phyloP scores from a whole-genome alignment of 2,797 vertebrate species.

The Lateolabrax maculatus region DNA sequence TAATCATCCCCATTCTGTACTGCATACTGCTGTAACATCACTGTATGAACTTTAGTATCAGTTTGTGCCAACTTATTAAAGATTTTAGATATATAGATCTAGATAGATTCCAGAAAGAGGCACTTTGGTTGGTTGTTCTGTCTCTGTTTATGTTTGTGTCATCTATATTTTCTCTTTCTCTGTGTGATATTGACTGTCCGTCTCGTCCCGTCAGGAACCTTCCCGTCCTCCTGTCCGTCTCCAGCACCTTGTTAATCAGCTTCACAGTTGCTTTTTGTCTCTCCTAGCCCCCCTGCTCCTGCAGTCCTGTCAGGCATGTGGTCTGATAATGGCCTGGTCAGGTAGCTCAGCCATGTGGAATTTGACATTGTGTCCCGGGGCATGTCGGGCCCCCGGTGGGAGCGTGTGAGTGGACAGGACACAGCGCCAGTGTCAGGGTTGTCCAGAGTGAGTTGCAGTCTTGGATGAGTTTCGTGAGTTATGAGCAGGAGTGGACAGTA shows the following conservation, averaged over 20 bases:
- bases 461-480: constrained; percentile 7
- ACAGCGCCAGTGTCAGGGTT: constrained; percentile 63
- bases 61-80: not conserved
- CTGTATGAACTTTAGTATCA: not conserved
- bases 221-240: constrained; percentile 53
- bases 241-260: constrained; percentile 72
- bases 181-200: constrained; percentile 12
- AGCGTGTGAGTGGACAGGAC: constrained; percentile 71
- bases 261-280: constrained; percentile 63
- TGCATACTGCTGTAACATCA: not conserved
- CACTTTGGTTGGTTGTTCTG: not conserved
- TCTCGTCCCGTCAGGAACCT: constrained; percentile 42
- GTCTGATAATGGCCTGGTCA: constrained; percentile 75
- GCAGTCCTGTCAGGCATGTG: constrained; percentile 70
- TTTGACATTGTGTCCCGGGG: constrained; percentile 80
- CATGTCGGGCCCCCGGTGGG: constrained; percentile 57
- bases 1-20: not conserved
- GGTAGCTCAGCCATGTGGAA: constrained; percentile 86
- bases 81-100: too few relatives aligned
- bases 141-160: not conserved
- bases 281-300: not conserved
- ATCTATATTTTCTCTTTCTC: not conserved
- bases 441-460: not conserved
- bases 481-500: too few relatives aligned
- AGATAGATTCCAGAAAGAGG: too few relatives aligned